Conservation (phyloP, 2,113 vertebrate species). For the Fulica atra region DNA sequence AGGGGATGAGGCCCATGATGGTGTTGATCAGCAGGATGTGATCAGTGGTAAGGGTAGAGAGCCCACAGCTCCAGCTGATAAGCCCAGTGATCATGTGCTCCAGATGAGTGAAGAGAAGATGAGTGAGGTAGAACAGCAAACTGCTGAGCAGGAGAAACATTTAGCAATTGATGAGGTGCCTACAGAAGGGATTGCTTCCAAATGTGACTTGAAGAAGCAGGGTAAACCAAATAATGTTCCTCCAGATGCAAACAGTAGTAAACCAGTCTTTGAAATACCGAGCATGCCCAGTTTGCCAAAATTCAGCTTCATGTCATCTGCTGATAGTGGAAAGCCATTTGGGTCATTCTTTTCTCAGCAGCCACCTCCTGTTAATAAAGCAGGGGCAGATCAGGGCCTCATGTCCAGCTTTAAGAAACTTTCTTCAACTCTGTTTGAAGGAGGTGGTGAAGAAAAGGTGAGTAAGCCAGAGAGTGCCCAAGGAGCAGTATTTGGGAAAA, state of each 20-base stretch:
- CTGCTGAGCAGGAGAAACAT: background rate
- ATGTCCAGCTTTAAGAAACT: constrained; percentile 87
- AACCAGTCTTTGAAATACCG: constrained; percentile 80
- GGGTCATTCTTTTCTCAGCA: constrained; percentile 86
- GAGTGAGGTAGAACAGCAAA: background rate
- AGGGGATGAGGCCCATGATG: background rate
- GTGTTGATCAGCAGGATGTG: background rate
- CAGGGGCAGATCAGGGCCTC: constrained; percentile 74
- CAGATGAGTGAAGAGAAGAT: background rate
- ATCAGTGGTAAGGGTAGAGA: background rate
- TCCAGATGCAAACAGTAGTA: constrained; percentile 53
- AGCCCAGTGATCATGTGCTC: background rate
- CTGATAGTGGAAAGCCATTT: constrained; percentile 78
- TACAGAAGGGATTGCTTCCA: background rate
- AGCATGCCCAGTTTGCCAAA: constrained; percentile 74
- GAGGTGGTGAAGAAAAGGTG: constrained; percentile 72
- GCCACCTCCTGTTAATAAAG: constrained; percentile 53
- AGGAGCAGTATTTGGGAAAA: constrained; percentile 82
- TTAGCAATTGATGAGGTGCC: background rate
- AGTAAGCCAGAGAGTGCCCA: constrained; percentile 60
- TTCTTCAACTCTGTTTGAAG: constrained; percentile 86
- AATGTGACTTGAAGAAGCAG: background rate
- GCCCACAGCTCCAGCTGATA: background rate
- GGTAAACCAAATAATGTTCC: background rate
- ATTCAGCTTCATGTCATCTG: constrained; percentile 80